Percentiles rank a stretch among this genome's conserved stretches.
phyloP scores from a whole-genome alignment of 2,797 vertebrate species.

The Carcharodon carcharias region DNA sequence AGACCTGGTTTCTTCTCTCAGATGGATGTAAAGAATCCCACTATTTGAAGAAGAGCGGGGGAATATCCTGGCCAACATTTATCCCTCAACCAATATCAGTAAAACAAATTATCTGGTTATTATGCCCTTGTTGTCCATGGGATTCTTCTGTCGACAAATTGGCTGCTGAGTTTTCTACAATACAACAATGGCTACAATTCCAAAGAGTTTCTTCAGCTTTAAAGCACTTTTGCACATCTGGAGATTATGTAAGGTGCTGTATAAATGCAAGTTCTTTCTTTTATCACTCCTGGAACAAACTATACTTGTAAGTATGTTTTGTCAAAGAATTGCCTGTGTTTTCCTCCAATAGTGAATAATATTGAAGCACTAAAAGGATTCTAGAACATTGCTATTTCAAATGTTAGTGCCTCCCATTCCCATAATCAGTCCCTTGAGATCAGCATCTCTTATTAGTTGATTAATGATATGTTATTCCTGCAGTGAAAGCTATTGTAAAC shows the following conservation, averaged over 20 bases:
- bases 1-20: not conserved
- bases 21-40: not conserved
- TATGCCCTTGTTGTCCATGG: not conserved
- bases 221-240: not conserved
- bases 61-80: not conserved
- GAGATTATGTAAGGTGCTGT: not conserved
- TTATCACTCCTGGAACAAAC: not conserved
- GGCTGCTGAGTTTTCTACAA: too few relatives aligned
- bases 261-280: not conserved
- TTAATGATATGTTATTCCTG: constrained; percentile 33
- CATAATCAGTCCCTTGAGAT: constrained; percentile 16
- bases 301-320: not conserved
- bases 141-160: not conserved
- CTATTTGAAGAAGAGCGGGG: not conserved
- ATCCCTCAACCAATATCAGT: not conserved
- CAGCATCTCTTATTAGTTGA: constrained; percentile 35
- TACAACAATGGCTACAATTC: not conserved
- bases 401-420: not conserved
- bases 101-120: not conserved
- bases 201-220: not conserved
- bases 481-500: constrained; percentile 34
- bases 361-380: not conserved
- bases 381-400: not conserved
- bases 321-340: not conserved
- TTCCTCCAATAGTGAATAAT: not conserved